Evolutionary conservation across 2,113 vertebrate species (phyloP), one percentile per base, ranked within the genome.

Genomic region (Grallaria varia): DNA sequence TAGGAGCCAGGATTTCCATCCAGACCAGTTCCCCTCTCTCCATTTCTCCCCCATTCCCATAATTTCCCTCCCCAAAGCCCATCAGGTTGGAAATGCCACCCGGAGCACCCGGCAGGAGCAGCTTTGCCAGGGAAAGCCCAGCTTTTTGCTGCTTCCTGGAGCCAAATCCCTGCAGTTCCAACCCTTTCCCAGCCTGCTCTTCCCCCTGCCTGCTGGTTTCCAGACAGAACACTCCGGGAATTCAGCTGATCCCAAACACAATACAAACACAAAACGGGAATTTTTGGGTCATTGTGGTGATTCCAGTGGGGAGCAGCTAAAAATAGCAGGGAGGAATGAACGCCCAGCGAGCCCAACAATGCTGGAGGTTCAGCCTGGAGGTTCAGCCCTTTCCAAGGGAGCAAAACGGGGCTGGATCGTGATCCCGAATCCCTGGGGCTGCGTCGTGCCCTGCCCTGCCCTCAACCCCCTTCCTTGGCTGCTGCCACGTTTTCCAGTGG

Each of bases 101-200:
- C 24, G 23, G 10, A 40, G 45, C 0, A 0, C 13, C 24, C 45
- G 18, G 62, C 45, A 60, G 24, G 31, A 83, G 16, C 6, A 47
- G 2, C 14, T 47, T 47, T 18, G 14, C 66, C 67, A 28, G 18
- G 21, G 31, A 17, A 63, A 19, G 5, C 39, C 5, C 37, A 6
- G 6, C 37, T 10, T 40, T 52, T 50, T 8, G 2, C 28, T 59
- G 33, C 63, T 40, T 20, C 28, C 4, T 2, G 13, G 10, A 63
- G 49, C 12, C 50, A 37, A 25, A 40, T 7, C 24, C 2, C 35
- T 53, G 31, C 50, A 7, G 5, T 35, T 52, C 8, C 35, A 35
- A 28, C 22, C 45, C 3, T 14, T 39, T 33, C 59, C 3, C 2
- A 0, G 8, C 1, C 0, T 4, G 14, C n/a, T 42, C 42, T 62